Percentiles rank a stretch among this genome's conserved stretches.
Evolutionary conservation across 1,140 invertebrate genomes (phyloP).

Genomic region (Harlomillsia oculata): DNA sequence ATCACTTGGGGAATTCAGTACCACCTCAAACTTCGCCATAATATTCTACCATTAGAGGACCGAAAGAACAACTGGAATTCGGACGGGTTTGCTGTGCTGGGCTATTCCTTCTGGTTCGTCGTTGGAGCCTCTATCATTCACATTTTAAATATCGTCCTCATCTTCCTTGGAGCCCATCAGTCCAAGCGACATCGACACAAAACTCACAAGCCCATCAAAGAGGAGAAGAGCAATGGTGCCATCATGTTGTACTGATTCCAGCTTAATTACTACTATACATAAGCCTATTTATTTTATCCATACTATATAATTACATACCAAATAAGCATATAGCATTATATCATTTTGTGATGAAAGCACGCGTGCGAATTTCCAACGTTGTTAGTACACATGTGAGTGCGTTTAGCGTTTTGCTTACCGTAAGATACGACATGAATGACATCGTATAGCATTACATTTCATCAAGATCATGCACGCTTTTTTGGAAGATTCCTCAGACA

Average conservation of each 20-base stretch:
- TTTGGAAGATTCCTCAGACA: no score
- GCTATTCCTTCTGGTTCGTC: constrained; percentile 73
- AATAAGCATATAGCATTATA: no score
- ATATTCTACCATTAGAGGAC: constrained; percentile 66
- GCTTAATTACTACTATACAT: constrained; percentile 22
- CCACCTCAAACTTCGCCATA: constrained; percentile 59
- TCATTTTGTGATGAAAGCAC: no score
- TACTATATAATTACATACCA: no score
- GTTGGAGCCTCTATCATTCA: constrained; percentile 59
- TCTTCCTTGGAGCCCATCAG: constrained; percentile 61
- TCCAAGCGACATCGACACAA: constrained; percentile 48
- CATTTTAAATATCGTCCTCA: constrained; percentile 61
- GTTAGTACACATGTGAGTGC: no score
- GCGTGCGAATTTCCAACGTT: no score
- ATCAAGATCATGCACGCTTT: no score
- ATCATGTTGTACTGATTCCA: constrained; percentile 74
- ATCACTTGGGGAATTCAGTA: constrained; percentile 66
- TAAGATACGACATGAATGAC: no score
- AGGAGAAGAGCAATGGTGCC: constrained; percentile 71
- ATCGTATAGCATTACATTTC: no score
- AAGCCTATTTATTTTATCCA: no score
- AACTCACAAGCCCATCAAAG: constrained; percentile 49
- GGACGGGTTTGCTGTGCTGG: constrained; percentile 55
- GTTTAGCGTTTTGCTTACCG: no score
- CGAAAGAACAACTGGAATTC: constrained; percentile 62